Percentiles rank a stretch among this genome's conserved stretches.
Conservation (phyloP, 2,113 vertebrate genomes). For the Semnornis frantzii region DNA sequence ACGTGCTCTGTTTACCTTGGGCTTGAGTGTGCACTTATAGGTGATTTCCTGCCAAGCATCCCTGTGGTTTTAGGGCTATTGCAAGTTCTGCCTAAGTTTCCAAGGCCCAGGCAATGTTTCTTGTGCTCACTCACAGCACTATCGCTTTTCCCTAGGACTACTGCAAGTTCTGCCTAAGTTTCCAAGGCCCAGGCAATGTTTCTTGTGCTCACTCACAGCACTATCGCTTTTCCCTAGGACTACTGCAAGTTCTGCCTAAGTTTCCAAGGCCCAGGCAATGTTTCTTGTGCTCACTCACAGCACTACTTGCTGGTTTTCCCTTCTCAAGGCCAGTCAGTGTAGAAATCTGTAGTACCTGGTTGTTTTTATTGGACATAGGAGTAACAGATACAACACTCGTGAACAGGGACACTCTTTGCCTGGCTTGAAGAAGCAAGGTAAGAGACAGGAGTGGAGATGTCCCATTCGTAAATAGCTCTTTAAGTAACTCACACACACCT, state of each 20-base stretch:
- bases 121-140: neutral
- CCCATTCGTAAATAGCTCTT: neutral
- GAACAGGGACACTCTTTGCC: neutral
- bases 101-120: neutral
- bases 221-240: neutral
- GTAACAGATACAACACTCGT: neutral
- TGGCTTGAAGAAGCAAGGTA: neutral
- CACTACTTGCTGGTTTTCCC: neutral
- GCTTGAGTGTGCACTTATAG: neutral
- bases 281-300: neutral
- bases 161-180: neutral
- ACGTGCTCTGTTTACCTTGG: neutral
- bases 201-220: neutral
- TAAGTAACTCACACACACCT: accelerated
- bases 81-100: neutral
- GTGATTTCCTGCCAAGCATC: neutral
- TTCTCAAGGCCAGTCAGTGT: neutral
- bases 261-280: neutral
- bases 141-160: neutral
- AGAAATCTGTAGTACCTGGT: neutral
- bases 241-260: neutral
- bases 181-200: neutral
- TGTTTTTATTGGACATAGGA: neutral
- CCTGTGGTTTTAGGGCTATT: neutral
- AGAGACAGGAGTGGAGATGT: accelerated